A percentile compares a stretch with the other conserved stretches of the same genome.
These are phyloP conservation scores for Caenorhabditis uteleia DNA, from an alignment of 2,888 invertebrate genomes.

Conservation along the genomic window DNA sequence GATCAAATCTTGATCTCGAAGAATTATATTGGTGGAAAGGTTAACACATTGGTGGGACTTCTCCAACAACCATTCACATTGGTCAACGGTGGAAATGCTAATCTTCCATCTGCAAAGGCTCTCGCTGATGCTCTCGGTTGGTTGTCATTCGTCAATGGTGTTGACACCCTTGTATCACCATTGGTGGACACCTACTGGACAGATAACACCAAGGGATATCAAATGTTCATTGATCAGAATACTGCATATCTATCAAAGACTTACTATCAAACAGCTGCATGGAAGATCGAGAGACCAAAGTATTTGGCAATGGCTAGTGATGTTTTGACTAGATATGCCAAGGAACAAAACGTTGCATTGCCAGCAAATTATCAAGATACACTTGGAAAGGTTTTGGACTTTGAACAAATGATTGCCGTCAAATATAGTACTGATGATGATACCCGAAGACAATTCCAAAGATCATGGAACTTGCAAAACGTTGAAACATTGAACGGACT, in stretches of 20 bases:
- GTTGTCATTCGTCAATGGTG: conserved; percentile 39
- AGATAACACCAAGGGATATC: conserved; percentile 42
- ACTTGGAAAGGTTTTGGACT: conserved; percentile 25
- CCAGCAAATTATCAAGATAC: conserved; percentile 10
- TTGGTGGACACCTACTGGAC: conserved; percentile 50
- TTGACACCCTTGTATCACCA: conserved; percentile 47
- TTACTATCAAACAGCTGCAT: conserved; percentile 47
- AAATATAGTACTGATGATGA: conserved; percentile 43
- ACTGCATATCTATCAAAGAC: conserved; percentile 41
- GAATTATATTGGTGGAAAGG: conserved; percentile 36
- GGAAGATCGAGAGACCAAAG: conserved; percentile 30
- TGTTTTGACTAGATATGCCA: conserved; percentile 23
- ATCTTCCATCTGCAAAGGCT: conserved; percentile 27
- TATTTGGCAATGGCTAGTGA: conserved; percentile 17
- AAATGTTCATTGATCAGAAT: conserved; percentile 49
- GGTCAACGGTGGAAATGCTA: conserved; percentile 18
- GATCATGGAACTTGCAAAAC: conserved; percentile 30
- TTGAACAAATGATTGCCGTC: conserved; percentile 37
- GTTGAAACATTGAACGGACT: conserved; percentile 11
- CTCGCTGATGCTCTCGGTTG: conserved; percentile 43
- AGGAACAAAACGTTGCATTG: conserved; percentile 8
- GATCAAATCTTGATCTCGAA: conserved; percentile 28
- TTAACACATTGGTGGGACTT: conserved; percentile 9
- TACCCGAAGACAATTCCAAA: conserved; percentile 26
- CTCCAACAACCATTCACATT: conserved; percentile 29